phyloP scores from a whole-genome alignment of 2,797 vertebrate genomes.

The Artibeus lituratus region DNA sequence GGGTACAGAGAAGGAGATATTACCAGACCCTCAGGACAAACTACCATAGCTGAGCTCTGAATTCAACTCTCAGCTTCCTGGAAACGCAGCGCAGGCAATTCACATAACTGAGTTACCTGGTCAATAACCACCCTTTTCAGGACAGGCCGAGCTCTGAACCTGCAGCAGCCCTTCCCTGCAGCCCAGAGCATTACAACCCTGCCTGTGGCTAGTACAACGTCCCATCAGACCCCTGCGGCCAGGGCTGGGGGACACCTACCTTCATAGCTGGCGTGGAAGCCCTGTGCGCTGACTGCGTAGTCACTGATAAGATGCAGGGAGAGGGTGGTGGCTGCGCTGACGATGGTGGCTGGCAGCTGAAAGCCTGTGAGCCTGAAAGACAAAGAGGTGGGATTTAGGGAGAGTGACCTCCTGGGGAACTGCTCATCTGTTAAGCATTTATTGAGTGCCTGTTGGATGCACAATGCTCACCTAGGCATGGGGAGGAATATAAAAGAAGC shows the following conservation, averaged over 20 bases:
- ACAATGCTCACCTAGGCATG: neutral
- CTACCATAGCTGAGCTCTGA: neutral
- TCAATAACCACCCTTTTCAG: neutral
- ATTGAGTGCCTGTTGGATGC: neutral
- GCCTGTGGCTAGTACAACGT: fast-evolving
- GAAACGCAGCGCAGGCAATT: neutral
- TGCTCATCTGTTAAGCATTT: neutral
- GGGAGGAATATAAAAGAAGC: neutral
- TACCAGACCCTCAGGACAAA: conserved; percentile 29
- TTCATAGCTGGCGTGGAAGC: conserved; percentile 96
- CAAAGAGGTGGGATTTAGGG: conserved; percentile 34
- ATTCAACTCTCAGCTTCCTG: neutral
- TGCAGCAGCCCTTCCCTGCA: neutral
- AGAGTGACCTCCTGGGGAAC: neutral
- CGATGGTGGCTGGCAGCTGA: conserved; percentile 95
- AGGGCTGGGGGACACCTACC: conserved; percentile 82
- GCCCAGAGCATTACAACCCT: neutral
- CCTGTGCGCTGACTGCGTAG: conserved; percentile 98
- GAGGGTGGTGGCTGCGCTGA: conserved; percentile 91
- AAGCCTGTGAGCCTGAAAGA: conserved; percentile 95
- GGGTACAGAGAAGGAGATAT: neutral
- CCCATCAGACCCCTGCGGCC: fast-evolving
- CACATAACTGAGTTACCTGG: conserved; percentile 9
- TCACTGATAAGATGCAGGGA: conserved; percentile 95
- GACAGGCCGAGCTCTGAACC: neutral